phyloP scores from a whole-genome alignment of 2,113 vertebrate species.

The Apus apus region DNA sequence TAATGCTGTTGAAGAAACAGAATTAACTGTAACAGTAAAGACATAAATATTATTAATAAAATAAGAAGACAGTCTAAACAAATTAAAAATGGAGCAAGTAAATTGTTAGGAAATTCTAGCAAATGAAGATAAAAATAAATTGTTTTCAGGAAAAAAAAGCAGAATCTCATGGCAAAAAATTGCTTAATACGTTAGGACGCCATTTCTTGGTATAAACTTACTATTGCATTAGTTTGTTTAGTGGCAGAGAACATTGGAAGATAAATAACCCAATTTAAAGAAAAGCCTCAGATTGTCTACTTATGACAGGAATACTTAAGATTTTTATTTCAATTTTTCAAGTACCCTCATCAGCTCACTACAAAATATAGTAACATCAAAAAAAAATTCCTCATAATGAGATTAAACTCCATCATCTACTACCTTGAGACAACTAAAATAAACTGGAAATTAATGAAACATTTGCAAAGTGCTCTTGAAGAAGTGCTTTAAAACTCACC shows the following conservation, averaged over 20 bases:
- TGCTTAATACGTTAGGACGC: background rate
- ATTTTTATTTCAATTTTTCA: background rate
- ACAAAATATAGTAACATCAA: background rate
- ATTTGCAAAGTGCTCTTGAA: background rate
- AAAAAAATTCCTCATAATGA: background rate
- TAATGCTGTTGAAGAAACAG: background rate
- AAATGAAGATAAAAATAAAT: background rate
- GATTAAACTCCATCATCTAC: background rate
- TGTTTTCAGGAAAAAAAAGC: background rate
- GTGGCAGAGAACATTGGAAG: background rate
- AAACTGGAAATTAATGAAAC: background rate
- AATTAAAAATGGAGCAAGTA: background rate
- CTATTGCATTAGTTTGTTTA: background rate
- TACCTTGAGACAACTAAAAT: background rate
- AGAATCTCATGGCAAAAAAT: background rate
- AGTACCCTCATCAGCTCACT: background rate
- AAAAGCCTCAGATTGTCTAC: background rate
- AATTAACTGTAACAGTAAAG: background rate
- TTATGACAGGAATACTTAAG: accelerated
- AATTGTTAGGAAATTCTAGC: background rate
- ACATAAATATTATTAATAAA: background rate
- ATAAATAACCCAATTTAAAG: background rate
- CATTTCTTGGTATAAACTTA: background rate
- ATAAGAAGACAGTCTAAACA: background rate
- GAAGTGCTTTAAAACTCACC: background rate